Evolutionary conservation across 2,888 invertebrate species (phyloP).

Genomic region (Lasioglossum vierecki): DNA sequence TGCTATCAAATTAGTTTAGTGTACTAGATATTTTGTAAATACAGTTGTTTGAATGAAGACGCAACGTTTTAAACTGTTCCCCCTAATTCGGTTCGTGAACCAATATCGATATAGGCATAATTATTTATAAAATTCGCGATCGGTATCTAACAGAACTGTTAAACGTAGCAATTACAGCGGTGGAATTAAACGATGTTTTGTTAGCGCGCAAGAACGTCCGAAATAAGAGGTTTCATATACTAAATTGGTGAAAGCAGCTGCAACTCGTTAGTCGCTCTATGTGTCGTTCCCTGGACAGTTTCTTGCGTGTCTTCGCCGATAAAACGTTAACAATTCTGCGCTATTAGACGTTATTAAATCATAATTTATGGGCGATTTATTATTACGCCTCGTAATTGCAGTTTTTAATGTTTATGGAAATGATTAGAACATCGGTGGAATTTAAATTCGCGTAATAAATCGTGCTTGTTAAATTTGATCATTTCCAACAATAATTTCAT

Average conservation of each 20-base stretch:
- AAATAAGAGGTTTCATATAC: slow-evolving; percentile 30
- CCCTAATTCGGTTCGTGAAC: not conserved
- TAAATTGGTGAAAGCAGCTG: slow-evolving; percentile 63
- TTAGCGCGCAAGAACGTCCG: slow-evolving; percentile 8
- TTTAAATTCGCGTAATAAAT: not conserved
- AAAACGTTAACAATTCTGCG: not conserved
- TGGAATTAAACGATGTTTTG: slow-evolving; percentile 18
- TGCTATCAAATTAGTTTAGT: too few species aligned
- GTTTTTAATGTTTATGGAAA: not conserved
- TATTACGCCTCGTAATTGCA: not conserved
- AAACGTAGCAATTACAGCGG: slow-evolving; percentile 2
- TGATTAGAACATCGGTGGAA: not conserved
- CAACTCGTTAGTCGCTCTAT: slow-evolving; percentile 22
- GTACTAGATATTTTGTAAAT: too few species aligned
- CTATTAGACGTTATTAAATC: not conserved
- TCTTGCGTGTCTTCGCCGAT: slow-evolving; percentile 7
- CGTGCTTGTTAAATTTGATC: too few species aligned
- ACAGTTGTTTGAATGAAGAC: too few species aligned
- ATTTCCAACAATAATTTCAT: too few species aligned
- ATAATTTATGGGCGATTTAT: not conserved
- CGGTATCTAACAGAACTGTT: slow-evolving; percentile 8
- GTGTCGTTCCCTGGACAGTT: slow-evolving; percentile 27
- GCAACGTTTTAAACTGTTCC: not conserved
- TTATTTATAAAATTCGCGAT: too few species aligned
- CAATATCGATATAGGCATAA: too few species aligned